phyloP scores from a whole-genome alignment of 92 coral and sea anemone genomes.

The Galaxea fascicularis region DNA sequence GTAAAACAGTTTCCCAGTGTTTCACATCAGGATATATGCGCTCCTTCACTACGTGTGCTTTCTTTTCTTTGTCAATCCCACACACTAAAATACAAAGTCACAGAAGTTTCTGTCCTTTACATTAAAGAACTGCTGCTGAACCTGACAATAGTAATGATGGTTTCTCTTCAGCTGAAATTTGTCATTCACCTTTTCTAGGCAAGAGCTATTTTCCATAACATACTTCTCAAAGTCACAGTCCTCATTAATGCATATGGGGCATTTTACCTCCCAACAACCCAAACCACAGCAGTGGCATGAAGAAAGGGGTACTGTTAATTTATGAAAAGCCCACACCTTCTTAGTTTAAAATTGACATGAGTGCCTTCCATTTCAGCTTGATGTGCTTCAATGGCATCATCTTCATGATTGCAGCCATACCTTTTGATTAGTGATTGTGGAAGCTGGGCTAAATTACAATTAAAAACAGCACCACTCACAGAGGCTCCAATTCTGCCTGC shows the following conservation, averaged over 20 bases:
- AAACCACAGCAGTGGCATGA: conserved; percentile 83
- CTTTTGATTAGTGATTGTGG: neutral
- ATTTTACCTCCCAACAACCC: conserved; percentile 74
- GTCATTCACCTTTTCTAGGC: conserved; percentile 49
- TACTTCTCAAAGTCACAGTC: conserved; percentile 43
- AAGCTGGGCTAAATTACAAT: neutral
- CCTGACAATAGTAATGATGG: neutral
- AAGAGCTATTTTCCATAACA: conserved; percentile 18
- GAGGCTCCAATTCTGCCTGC: conserved; percentile 75
- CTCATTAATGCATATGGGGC: conserved; percentile 40
- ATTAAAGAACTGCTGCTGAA: neutral
- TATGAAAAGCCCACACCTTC: conserved; percentile 55
- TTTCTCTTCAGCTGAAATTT: conserved; percentile 39
- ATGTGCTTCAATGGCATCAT: conserved; percentile 46
- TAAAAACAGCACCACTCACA: conserved; percentile 49
- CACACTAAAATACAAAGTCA: neutral
- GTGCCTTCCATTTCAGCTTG: conserved; percentile 25
- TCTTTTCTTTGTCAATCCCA: neutral
- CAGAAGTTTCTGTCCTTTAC: conserved; percentile 4
- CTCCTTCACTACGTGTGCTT: neutral
- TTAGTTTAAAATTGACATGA: conserved; percentile 49
- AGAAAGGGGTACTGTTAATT: conserved; percentile 59
- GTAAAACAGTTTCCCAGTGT: neutral
- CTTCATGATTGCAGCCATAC: conserved; percentile 64
- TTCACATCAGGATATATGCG: neutral